Base-by-base conservation (phyloP, 2,888 invertebrate species). In the Thysanoteuthis rhombus region DNA sequence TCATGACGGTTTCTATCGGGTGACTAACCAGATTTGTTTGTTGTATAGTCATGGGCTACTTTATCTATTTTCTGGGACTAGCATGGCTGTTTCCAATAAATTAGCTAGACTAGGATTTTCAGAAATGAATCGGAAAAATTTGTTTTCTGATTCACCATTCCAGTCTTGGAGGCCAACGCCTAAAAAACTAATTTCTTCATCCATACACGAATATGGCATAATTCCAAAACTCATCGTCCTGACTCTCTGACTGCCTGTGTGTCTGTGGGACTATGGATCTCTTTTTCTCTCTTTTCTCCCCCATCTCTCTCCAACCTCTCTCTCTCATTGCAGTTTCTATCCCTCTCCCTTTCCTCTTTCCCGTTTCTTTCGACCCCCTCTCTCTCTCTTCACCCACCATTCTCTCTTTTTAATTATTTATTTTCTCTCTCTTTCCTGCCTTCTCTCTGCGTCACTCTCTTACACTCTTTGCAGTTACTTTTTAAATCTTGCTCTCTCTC, bases 401-500 rank as follows among this genome's bases (percentile, higher is more conserved):
- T 0, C 38, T 90, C 38, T 92, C 52, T 92, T n/a, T n/a, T n/a
- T n/a, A n/a, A n/a, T n/a, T n/a, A n/a, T n/a, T n/a, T n/a, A n/a
- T 12, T 90, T 28, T 36, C 16, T 90, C n/a, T 90, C 8, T 36
- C 22, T 90, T 22, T 38, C 38, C 38, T 8, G 6, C 39, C 6
- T 39, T 0, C 38, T 90, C 38, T 92, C 52, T 92, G 2, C 39
- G 52, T 92, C 58, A 39, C n/a, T n/a, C n/a, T n/a, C n/a, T n/a
- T n/a, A n/a, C n/a, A n/a, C n/a, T n/a, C n/a, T n/a, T n/a, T n/a
- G n/a, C n/a, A n/a, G n/a, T n/a, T n/a, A n/a, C n/a, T n/a, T n/a
- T n/a, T n/a, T n/a, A n/a, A n/a, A 39, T 93, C 38, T 91, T 5
- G 38, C 39, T 75, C 91, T 58, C 28, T 93, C 58, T 93, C 58